Evolutionary conservation across 2,113 vertebrate species (phyloP).

Genomic region (Arvicanthis niloticus): DNA sequence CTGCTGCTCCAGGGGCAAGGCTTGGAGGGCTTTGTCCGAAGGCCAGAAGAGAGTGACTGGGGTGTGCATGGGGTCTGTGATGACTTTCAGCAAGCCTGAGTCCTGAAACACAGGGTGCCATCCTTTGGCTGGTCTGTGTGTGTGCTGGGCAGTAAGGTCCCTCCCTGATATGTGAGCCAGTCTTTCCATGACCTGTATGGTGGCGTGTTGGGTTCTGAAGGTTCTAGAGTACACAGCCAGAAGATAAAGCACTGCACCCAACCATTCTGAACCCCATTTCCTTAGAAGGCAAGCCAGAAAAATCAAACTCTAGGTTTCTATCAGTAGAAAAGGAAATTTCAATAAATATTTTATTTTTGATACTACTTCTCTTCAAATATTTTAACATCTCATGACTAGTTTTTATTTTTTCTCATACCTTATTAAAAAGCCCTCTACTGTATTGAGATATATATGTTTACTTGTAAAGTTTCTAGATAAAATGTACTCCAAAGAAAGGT

Average conservation of each 20-base stretch:
- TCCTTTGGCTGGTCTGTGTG: fast-evolving
- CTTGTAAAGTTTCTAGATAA: background rate
- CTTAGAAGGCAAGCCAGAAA: slow-evolving; percentile 16
- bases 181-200: background rate
- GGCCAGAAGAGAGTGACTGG: slow-evolving; percentile 95
- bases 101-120: slow-evolving; percentile 86
- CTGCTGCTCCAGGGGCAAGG: slow-evolving; percentile 89
- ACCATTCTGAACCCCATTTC: background rate
- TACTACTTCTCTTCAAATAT: background rate
- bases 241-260: background rate
- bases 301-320: background rate
- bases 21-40: slow-evolving; percentile 88
- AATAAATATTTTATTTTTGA: background rate
- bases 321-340: background rate
- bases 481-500: background rate
- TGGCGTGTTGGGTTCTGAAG: fast-evolving
- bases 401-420: background rate
- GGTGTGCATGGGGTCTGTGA: slow-evolving; percentile 88
- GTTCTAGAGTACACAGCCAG: background rate
- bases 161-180: background rate
- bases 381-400: slow-evolving; percentile 12
- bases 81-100: slow-evolving; percentile 87
- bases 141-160: fast-evolving
- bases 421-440: background rate
- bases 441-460: background rate